Evolutionary conservation across 2,888 invertebrate genomes (phyloP).

Genomic region (Tipula unca): DNA sequence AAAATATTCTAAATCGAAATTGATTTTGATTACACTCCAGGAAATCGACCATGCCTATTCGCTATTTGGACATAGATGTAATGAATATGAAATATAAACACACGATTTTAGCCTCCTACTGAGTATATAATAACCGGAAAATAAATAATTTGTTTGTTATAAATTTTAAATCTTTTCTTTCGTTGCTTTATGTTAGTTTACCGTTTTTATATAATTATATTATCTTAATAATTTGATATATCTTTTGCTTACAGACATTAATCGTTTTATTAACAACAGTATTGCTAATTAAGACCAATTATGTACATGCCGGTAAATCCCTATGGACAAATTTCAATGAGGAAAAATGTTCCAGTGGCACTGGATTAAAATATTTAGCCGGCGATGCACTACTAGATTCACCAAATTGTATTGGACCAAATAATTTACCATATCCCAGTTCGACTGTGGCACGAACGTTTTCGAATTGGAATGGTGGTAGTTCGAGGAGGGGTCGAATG

Average conservation of each 20-base stretch:
- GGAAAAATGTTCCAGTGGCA: slow-evolving; percentile 51
- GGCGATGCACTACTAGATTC: slow-evolving; percentile 78
- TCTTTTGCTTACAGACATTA: not conserved
- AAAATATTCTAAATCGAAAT: not conserved
- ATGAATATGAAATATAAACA: too few species aligned
- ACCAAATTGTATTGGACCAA: slow-evolving; percentile 71
- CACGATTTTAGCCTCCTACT: too few species aligned
- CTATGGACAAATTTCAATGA: slow-evolving; percentile 35
- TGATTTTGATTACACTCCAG: not conserved
- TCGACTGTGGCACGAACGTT: slow-evolving; percentile 67
- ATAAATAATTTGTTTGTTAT: not conserved
- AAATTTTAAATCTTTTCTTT: not conserved
- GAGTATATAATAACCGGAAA: not conserved
- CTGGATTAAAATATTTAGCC: slow-evolving; percentile 73
- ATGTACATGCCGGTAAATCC: slow-evolving; percentile 25
- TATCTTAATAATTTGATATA: not conserved
- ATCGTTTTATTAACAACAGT: slow-evolving; percentile 3
- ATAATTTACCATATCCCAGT: slow-evolving; percentile 76
- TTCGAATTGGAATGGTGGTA: slow-evolving; percentile 56
- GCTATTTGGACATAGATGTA: not conserved
- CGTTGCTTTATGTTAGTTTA: not conserved
- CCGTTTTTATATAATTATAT: not conserved
- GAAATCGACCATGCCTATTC: not conserved
- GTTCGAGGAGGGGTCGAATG: slow-evolving; percentile 57
- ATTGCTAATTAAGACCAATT: not conserved